Evolutionary conservation across 2,888 invertebrate species (phyloP).

Genomic region (Caradrina clavipalpis): DNA sequence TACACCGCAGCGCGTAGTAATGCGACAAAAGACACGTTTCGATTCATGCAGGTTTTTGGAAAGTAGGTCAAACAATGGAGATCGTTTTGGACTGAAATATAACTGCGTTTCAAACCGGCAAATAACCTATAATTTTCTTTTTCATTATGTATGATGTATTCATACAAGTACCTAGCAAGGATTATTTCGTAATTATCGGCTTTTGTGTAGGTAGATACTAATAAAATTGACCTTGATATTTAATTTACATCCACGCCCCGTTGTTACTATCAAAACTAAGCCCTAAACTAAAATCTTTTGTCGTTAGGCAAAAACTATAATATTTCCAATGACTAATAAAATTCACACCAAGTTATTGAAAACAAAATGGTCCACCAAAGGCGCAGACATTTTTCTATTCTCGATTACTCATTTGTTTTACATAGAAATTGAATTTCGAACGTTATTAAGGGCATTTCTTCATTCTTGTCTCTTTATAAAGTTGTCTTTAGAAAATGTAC

Average conservation of each 20-base stretch:
- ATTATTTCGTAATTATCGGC: conserved; percentile 28
- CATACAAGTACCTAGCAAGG: conserved; percentile 10
- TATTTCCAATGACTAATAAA: conserved; percentile 5
- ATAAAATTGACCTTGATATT: conserved; percentile 34
- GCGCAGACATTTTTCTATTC: conserved; percentile 9
- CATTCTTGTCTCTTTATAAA: too few species aligned
- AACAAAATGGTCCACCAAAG: conserved; percentile 27
- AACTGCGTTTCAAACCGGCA: conserved; percentile 17
- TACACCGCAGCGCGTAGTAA: conserved; percentile 21
- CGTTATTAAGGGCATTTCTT: conserved; percentile 4
- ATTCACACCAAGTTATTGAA: neutral
- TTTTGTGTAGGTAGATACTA: conserved; percentile 26
- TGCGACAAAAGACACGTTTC: conserved; percentile 53
- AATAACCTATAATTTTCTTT: neutral
- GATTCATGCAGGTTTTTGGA: conserved; percentile 12
- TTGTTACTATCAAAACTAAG: conserved; percentile 1
- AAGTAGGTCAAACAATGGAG: conserved; percentile 40
- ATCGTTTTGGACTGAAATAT: conserved; percentile 6
- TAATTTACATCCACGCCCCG: conserved; percentile 29
- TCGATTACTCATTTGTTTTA: neutral
- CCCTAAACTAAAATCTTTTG: conserved; percentile 4
- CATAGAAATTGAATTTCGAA: conserved; percentile 36
- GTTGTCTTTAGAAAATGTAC: conserved; percentile 20
- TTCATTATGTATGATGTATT: neutral
- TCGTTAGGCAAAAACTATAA: conserved; percentile 2